Base-by-base conservation (phyloP, 2,888 invertebrate genomes). In the Hirtodrosophila cameraria region DNA sequence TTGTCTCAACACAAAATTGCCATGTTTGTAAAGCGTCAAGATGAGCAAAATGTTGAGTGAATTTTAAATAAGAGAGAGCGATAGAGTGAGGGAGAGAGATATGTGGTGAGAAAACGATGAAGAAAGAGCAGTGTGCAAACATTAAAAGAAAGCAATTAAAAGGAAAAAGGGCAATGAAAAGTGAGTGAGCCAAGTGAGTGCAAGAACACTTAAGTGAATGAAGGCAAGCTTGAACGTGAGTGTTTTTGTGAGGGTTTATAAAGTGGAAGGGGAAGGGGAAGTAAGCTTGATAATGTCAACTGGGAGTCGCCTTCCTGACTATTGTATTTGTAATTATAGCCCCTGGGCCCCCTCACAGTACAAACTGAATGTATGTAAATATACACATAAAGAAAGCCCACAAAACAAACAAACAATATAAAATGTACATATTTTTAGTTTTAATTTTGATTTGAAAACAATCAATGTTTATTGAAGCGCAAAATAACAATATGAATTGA, bases 21-120 rank as follows among this genome's bases (percentile, higher is more conserved):
- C 33, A 64, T 71, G 72, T 82, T 75, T 75, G 63, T 79, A 59
- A 85, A 67, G 76, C 80, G 72, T 65, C 58, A 72, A 81, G 83
- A 66, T 74, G 70, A 63, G 57, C 62, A 57, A 60, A 60, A 43
- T 50, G 31, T 18, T 63, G 62, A 81, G 71, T 43, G 58, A 63
- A 68, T 52, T 49, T 58, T 43, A 28, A 39, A 30, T 18, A 12
- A 13, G 20, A 50, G 13, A 45, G 12, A 25, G 33, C 28, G 16
- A 30, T 35, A 49, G 23, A 38, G 41, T 28, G 30, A 48, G 50
- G 28, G 15, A 45, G 33, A 54, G 48, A 42, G 42, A 52, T 41
- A 59, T 35, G 43, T 42, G 36, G 15, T 28, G 23, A 33, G 20
- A 15, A n/a, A n/a, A n/a, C n/a, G 23, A 8, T 15, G 1, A 23